Base-by-base conservation (phyloP, 2,888 invertebrate species). In the Cybosia mesomella region DNA sequence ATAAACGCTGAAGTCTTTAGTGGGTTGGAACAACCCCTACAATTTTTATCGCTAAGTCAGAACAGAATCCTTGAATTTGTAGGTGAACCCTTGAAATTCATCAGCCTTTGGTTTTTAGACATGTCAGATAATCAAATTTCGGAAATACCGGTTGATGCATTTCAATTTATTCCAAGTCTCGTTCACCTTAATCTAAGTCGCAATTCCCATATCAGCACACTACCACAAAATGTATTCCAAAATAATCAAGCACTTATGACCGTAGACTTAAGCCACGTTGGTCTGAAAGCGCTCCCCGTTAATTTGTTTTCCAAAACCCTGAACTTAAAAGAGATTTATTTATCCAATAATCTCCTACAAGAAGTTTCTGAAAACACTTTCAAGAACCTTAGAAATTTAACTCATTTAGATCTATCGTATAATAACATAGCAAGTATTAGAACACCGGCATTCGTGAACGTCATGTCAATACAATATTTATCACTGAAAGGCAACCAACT, bases 331-430 rank as follows among this genome's bases (percentile, higher is more conserved):
- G 95, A 96, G 72, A 96, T 98, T 64, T 96, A 96, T 78, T 90
- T 98, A 57, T 95, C 96, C 0, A 96, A 97, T 73, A 98, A 98
- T 87, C 93, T 96, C 36, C 93, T 98, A 62, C 96, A 96, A 82
- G 98, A 98, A 90, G 95, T 98, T 67, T 96, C 97, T 0, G 97
- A 97, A 84, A 96, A 96, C 8, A 96, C 97, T 2, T 98, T 98
- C 84, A 96, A 97, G 57, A 97, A 97, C 85, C 95, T 98, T 34
- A 95, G 96, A 79, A 97, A 98, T 85, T 95, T 98, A 55, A 96
- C 96, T 1, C 89, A 95, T 43, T 96, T 98, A 24, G 97, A 98
- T 91, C 90, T 98, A 61, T 97, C 98, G 0, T 96, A 96, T 76
- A 98, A 98, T 88, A 96, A 96, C 65, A 97, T 98, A 53, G 96